Evolutionary conservation across 2,113 vertebrate genomes (phyloP).

Genomic region (Oxygymnocypris stewartii): DNA sequence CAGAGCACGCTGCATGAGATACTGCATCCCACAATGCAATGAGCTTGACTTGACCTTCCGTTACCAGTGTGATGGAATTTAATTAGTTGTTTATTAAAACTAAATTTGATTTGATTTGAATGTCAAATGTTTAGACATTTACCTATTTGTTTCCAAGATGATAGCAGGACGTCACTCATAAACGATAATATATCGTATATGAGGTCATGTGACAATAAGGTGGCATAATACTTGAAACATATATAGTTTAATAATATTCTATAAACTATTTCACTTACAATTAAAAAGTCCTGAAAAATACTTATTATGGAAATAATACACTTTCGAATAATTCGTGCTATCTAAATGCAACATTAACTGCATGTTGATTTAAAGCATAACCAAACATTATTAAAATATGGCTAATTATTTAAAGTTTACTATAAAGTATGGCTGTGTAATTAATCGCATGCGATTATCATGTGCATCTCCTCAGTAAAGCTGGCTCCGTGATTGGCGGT

Average conservation of each 20-base stretch:
- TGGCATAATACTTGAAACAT: no score
- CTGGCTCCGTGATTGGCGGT: no score
- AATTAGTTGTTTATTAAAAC: background rate
- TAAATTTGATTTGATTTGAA: background rate
- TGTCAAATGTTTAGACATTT: background rate
- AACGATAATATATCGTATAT: no score
- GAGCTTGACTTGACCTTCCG: constrained; percentile 11
- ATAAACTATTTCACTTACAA: background rate
- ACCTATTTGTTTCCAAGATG: background rate
- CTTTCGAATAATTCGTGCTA: background rate
- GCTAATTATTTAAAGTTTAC: background rate
- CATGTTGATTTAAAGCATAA: background rate
- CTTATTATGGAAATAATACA: background rate
- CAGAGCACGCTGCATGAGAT: background rate
- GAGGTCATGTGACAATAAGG: no score
- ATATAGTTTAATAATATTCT: no score
- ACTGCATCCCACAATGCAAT: constrained; percentile 6
- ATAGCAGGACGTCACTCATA: background rate
- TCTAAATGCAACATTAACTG: background rate
- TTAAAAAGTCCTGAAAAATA: background rate
- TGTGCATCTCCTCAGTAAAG: no score
- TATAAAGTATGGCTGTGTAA: no score
- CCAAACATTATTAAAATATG: background rate
- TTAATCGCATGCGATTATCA: no score
- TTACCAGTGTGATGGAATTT: constrained; percentile 4